These are phyloP conservation scores for Pangasianodon hypophthalmus DNA, from an alignment of 2,113 vertebrate genomes.

Conservation along the genomic window DNA sequence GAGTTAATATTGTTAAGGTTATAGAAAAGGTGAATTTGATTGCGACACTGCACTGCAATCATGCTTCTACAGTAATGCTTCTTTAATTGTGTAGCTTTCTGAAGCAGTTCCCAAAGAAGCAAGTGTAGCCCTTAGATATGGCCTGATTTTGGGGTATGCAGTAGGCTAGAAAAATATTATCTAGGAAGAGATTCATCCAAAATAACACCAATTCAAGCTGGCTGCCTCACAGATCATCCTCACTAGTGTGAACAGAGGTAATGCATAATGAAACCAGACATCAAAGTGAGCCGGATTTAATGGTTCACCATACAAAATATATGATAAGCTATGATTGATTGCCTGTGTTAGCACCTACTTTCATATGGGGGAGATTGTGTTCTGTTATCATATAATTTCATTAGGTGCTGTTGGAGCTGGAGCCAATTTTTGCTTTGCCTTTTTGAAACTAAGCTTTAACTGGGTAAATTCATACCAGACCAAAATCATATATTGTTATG, in stretches of 20 bases:
- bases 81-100: conserved; percentile 8
- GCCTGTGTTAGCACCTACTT: not conserved
- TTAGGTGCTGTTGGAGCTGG: not conserved
- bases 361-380: not conserved
- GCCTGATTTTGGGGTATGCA: conserved; percentile 4
- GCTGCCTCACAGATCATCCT: not conserved
- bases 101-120: not conserved
- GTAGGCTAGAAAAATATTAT: not conserved
- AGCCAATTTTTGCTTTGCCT: not conserved
- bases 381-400: not conserved
- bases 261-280: not conserved
- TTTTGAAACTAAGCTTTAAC: not conserved
- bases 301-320: not conserved
- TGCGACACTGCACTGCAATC: conserved; percentile 14
- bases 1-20: conserved; percentile 15
- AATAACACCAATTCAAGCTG: not conserved
- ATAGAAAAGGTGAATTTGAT: conserved; percentile 35
- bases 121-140: not conserved
- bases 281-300: not conserved
- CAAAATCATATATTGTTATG: not conserved
- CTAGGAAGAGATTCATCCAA: not conserved
- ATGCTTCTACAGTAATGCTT: conserved; percentile 11
- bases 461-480: not conserved
- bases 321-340: conserved; percentile 8
- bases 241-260: not conserved